A percentile compares a stretch with the other conserved stretches of the same genome.
Evolutionary conservation across 1,140 invertebrate genomes (phyloP).

Genomic region (Drosophila orena): DNA sequence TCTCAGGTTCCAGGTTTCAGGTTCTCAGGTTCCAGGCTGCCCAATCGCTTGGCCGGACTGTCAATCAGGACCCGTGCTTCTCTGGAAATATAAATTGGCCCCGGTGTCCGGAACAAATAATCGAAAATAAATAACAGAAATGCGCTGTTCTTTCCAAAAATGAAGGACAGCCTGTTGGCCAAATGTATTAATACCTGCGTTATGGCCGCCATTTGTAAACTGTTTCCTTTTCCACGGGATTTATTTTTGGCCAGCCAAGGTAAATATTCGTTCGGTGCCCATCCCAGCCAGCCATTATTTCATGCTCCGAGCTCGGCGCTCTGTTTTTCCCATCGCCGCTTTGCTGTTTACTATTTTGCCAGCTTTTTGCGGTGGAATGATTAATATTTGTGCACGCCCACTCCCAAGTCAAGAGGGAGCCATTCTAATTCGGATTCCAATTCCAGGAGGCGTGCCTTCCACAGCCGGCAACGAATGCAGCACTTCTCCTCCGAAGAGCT

Average conservation of each 20-base stretch:
- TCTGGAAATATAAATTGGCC: slow-evolving; percentile 26
- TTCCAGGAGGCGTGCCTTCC: no score
- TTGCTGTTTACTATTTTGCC: slow-evolving; percentile 28
- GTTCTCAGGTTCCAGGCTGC: background rate
- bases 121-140: no score
- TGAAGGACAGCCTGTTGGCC: slow-evolving; percentile 26
- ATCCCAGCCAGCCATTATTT: slow-evolving; percentile 1
- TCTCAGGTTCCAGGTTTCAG: no score
- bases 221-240: slow-evolving; percentile 42
- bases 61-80: slow-evolving; percentile 13
- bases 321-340: slow-evolving; percentile 9
- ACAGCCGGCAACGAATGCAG: background rate
- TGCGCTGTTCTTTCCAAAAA: slow-evolving; percentile 10
- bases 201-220: slow-evolving; percentile 43
- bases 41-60: slow-evolving; percentile 12
- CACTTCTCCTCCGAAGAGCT: background rate
- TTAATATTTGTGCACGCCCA: slow-evolving; percentile 55
- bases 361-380: slow-evolving; percentile 44
- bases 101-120: no score
- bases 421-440: slow-evolving; percentile 40
- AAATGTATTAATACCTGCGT: slow-evolving; percentile 44
- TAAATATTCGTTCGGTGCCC: slow-evolving; percentile 30
- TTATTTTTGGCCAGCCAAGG: slow-evolving; percentile 40
- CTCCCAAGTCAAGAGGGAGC: slow-evolving; percentile 11
- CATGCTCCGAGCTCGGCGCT: background rate